These are phyloP conservation scores for Oreocharis arfaki DNA, from an alignment of 2,113 vertebrate genomes.

Conservation along the genomic window DNA sequence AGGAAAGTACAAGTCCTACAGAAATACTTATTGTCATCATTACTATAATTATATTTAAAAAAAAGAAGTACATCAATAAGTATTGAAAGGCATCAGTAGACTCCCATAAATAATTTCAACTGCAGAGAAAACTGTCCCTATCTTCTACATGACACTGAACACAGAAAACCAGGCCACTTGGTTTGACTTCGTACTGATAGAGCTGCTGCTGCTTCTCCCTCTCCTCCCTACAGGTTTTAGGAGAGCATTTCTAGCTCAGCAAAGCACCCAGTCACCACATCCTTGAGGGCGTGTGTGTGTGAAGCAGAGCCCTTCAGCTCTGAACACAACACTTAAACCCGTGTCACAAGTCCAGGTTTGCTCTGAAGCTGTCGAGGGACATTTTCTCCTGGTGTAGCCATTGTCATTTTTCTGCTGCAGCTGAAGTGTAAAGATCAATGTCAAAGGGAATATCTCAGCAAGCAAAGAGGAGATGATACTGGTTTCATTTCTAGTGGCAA, in stretches of 20 bases:
- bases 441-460: neutral
- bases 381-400: neutral
- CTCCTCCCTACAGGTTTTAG: neutral
- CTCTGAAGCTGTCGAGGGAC: neutral
- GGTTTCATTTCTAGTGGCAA: neutral
- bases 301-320: neutral
- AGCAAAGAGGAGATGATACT: neutral
- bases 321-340: neutral
- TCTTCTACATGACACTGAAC: rapidly evolving
- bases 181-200: neutral
- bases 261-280: neutral
- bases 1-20: neutral
- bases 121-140: neutral
- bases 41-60: neutral
- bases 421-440: neutral
- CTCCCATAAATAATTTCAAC: neutral
- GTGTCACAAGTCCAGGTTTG: neutral
- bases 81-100: neutral
- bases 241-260: neutral
- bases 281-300: neutral
- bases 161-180: neutral
- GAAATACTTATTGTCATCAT: neutral
- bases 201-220: neutral
- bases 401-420: neutral
- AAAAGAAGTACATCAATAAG: neutral